Conservation (phyloP, 2,888 invertebrate species). For the Himalopsyche tibetana region DNA sequence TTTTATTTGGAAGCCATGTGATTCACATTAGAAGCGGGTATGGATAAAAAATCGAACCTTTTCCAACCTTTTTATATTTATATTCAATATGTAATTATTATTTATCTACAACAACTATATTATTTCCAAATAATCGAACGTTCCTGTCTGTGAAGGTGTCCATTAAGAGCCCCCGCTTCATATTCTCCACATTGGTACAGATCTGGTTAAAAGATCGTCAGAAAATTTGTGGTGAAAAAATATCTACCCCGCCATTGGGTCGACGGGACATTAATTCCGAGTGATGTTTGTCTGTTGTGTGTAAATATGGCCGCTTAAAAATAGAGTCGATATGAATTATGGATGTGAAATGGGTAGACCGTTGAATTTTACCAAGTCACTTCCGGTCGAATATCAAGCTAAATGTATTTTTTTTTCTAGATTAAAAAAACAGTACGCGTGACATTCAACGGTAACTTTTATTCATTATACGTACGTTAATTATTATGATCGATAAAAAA, state of each 20-base stretch:
- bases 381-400: constrained; percentile 8
- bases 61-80: too few relatives aligned
- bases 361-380: neutral
- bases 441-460: neutral
- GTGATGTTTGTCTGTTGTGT: constrained; percentile 37
- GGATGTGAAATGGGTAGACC: neutral
- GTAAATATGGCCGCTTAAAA: constrained; percentile 24
- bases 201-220: too few relatives aligned
- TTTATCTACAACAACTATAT: too few relatives aligned
- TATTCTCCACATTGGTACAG: too few relatives aligned
- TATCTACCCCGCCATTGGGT: neutral
- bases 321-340: neutral
- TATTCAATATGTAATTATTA: too few relatives aligned
- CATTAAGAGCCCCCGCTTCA: too few relatives aligned
- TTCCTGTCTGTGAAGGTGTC: too few relatives aligned
- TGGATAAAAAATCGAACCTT: too few relatives aligned
- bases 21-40: too few relatives aligned
- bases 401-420: neutral
- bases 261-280: neutral
- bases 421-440: neutral
- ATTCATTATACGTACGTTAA: neutral
- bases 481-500: neutral
- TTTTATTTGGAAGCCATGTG: too few relatives aligned
- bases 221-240: too few relatives aligned
- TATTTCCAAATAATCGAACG: too few relatives aligned